Evolutionary conservation across 2,113 vertebrate genomes (phyloP).

Genomic region (Nematolebias whitei): DNA sequence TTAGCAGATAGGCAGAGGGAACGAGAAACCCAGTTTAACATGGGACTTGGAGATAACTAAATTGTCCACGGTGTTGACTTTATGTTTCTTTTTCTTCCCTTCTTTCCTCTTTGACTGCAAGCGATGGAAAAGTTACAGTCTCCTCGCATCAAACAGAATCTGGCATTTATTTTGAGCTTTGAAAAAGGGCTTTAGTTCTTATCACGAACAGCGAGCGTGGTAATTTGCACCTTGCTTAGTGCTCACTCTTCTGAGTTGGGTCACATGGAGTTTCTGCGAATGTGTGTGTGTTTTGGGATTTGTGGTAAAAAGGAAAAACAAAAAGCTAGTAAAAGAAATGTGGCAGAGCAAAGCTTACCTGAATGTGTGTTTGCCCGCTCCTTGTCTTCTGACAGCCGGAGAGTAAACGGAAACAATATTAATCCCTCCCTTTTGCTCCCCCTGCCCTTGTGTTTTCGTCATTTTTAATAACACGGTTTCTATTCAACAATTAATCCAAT

Average conservation of each 20-base stretch:
- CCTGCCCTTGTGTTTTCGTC: conserved; percentile 75
- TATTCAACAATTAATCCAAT: conserved; percentile 84
- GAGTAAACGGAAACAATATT: conserved; percentile 67
- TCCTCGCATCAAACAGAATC: conserved; percentile 68
- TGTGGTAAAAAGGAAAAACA: conserved; percentile 47
- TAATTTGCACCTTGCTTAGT: conserved; percentile 65
- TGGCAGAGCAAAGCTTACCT: conserved; percentile 8
- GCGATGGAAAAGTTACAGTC: conserved; percentile 57
- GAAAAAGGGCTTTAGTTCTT: conserved; percentile 71
- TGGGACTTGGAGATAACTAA: conserved; percentile 64
- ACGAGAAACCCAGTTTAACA: conserved; percentile 53
- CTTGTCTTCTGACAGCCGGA: conserved; percentile 44
- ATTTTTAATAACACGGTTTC: conserved; percentile 82
- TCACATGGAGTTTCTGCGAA: conserved; percentile 29
- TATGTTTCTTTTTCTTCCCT: conserved; percentile 36
- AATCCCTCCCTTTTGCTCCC: conserved; percentile 70
- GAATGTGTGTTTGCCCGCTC: not conserved
- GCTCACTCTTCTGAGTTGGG: conserved; percentile 50
- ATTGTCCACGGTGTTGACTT: conserved; percentile 64
- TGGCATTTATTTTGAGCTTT: conserved; percentile 76
- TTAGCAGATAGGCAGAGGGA: conserved; percentile 41
- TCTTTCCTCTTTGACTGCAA: conserved; percentile 59
- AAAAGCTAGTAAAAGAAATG: conserved; percentile 19
- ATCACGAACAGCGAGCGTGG: conserved; percentile 61
- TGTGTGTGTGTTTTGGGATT: conserved; percentile 28